Conservation (phyloP, 2,113 vertebrate species). For the Mesembrinibis cayennensis region DNA sequence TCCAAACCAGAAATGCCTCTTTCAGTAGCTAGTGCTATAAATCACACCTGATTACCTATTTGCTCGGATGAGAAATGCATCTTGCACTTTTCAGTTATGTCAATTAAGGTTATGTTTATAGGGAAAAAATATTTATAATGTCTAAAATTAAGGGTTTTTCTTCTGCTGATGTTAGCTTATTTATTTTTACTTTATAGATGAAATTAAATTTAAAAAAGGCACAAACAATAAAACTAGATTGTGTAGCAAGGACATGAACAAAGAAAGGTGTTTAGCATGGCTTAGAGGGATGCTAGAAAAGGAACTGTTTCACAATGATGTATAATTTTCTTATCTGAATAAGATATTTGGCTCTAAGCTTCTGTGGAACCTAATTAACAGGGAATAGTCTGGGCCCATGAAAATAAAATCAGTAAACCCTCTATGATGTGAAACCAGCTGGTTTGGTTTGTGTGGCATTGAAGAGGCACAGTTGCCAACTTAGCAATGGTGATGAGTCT, state of each 20-base stretch:
- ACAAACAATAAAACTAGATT: background rate
- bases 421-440: background rate
- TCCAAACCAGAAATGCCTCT: slow-evolving; percentile 37
- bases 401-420: background rate
- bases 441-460: background rate
- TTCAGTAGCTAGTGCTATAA: slow-evolving; percentile 29
- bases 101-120: slow-evolving; percentile 31
- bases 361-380: background rate
- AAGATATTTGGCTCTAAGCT: background rate
- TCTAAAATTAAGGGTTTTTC: background rate
- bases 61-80: background rate
- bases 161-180: background rate
- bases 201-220: background rate
- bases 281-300: background rate
- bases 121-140: slow-evolving; percentile 6
- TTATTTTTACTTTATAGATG: background rate
- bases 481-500: background rate
- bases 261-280: background rate
- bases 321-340: background rate
- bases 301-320: background rate
- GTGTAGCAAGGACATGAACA: background rate
- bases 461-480: background rate
- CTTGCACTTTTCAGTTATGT: slow-evolving; percentile 23
- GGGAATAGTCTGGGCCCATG: background rate
- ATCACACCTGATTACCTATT: slow-evolving; percentile 40